A percentile compares a stretch with the other conserved stretches of the same genome.
Conservation (phyloP, 2,888 invertebrate genomes). For the Campoplex capitator region DNA sequence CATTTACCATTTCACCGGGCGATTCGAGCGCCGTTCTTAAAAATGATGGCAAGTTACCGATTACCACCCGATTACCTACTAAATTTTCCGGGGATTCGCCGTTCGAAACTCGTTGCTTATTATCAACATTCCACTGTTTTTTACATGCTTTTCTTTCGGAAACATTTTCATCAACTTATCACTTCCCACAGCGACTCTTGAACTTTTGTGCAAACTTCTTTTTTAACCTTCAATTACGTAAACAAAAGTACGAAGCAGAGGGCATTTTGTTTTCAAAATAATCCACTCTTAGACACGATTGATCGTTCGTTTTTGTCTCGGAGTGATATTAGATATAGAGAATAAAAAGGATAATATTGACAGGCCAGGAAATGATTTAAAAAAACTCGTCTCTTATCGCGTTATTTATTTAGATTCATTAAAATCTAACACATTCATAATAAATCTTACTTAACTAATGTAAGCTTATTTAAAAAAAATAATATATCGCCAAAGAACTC, state of each 20-base stretch:
- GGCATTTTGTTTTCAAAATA: not conserved
- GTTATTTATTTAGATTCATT: constrained; percentile 72
- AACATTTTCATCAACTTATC: too few relatives aligned
- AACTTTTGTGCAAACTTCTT: too few relatives aligned
- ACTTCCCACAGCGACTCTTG: too few relatives aligned
- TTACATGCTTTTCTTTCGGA: too few relatives aligned
- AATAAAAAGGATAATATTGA: constrained; percentile 18
- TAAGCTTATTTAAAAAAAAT: constrained; percentile 63
- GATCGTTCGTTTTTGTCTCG: not conserved
- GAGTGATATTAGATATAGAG: not conserved
- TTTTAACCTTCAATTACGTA: too few relatives aligned
- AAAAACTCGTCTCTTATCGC: constrained; percentile 50
- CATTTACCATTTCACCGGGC: not conserved
- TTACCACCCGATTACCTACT: too few relatives aligned
- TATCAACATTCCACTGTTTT: too few relatives aligned
- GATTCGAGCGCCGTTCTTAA: not conserved
- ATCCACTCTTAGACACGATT: not conserved
- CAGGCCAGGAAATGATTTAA: not conserved
- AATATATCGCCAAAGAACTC: not conserved
- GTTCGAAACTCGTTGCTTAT: too few relatives aligned
- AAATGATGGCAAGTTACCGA: too few relatives aligned
- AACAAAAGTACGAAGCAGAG: too few relatives aligned
- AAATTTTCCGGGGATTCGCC: too few relatives aligned
- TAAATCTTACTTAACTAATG: constrained; percentile 74
- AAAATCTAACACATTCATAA: constrained; percentile 75